Conservation (phyloP, 2,113 vertebrate species). For the Phalacrocorax carbo region DNA sequence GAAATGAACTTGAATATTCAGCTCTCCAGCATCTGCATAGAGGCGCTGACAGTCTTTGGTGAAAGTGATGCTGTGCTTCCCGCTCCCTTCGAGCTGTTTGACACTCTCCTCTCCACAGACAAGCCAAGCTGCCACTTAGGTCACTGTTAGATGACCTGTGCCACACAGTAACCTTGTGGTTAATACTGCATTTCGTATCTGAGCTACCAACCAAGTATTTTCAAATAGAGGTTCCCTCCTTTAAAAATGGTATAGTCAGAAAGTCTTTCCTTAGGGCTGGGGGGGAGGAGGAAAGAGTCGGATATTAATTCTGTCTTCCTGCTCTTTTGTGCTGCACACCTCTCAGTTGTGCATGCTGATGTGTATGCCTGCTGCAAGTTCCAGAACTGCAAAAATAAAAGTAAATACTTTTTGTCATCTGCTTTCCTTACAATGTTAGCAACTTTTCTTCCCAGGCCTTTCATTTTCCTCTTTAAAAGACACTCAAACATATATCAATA, state of each 20-base stretch:
- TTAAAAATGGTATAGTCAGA: not conserved
- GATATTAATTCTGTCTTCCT: not conserved
- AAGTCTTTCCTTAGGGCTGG: not conserved
- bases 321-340: not conserved
- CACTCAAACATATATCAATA: conserved; percentile 68
- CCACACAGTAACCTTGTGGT: not conserved
- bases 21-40: not conserved
- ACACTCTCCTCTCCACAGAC: not conserved
- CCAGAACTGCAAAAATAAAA: conserved; percentile 24
- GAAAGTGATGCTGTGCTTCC: not conserved
- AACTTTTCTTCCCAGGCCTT: conserved; percentile 6
- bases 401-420: conserved; percentile 34
- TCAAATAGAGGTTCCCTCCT: not conserved
- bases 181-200: not conserved
- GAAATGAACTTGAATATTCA: not conserved
- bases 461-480: conserved; percentile 46
- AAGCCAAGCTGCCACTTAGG: not conserved
- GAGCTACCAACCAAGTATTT: not conserved
- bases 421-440: conserved; percentile 57
- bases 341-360: not conserved
- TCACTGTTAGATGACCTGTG: not conserved
- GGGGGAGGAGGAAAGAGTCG: not conserved
- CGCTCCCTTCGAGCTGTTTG: not conserved
- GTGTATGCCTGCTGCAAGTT: conserved; percentile 12
- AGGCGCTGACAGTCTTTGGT: not conserved